Base-by-base conservation (phyloP, 2,797 vertebrate genomes). In the Heterohyrax brucei region DNA sequence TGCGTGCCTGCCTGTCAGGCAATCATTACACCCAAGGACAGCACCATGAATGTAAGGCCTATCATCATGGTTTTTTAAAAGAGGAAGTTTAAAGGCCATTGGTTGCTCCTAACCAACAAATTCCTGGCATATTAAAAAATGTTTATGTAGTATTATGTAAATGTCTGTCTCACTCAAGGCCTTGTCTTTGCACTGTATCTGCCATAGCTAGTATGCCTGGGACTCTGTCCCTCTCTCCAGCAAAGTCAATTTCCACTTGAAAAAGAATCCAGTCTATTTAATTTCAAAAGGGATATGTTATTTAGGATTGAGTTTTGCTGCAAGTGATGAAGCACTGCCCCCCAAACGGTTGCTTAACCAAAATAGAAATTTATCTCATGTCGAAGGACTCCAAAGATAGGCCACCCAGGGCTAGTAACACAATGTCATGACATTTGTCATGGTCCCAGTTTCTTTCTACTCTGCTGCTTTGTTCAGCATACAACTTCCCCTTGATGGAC, bases 201-300 rank as follows among this genome's bases (percentile, higher is more conserved):
- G 28, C 56, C 86, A 82, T 2, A 92, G 33, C 3, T 56, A 2
- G 12, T 73, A 44, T 33, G 12, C 26, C 6, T 70, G 5, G 26
- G 7, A 93, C 46, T 48, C 53, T 28, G 85, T 18, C 16, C 19
- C 10, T 72, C 50, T 89, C 14, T 79, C 61, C 24, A 73, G n/a
- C 46, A 89, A 82, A 19, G 10, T 56, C 5, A 9, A 66, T 80
- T 48, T 48, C 76, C 44, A 53, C 19, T 76, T 89, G 39, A 93
- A 91, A 82, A 89, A 53, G 30, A n/a, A n/a, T 14, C 30, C 9
- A 53, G 66, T 16, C 12, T 16, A 82, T 86, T 96, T 82, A 59
- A 89, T 92, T 64, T 89, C 81, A 94, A 78, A 93, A 78, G 3
- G 5, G 64, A 24, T 21, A 7, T 33, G 39, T 44, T 16, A 14